Evolutionary conservation across 2,797 vertebrate species (phyloP).

Genomic region (Aphelocoma californica): DNA sequence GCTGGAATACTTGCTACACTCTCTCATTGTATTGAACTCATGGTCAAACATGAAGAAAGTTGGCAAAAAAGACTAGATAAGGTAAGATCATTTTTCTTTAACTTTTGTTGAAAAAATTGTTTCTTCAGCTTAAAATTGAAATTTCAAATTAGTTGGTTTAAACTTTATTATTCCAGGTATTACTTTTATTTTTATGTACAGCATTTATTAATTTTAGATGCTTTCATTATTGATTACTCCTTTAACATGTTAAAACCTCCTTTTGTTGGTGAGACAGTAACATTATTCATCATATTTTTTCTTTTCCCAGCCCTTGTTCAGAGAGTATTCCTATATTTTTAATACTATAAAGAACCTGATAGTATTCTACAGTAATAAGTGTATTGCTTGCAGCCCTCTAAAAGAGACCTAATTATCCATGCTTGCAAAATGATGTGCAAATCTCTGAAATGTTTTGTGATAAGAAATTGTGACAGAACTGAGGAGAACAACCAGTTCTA

Average conservation of each 20-base stretch:
- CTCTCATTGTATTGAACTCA: too few species aligned
- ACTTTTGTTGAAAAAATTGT: too few species aligned
- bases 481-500: background rate
- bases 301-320: background rate
- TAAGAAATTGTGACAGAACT: background rate
- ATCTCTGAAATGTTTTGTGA: background rate
- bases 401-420: background rate
- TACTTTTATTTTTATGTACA: background rate
- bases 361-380: background rate
- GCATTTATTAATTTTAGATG: background rate
- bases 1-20: too few species aligned
- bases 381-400: background rate
- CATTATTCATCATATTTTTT: background rate
- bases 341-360: background rate
- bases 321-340: background rate
- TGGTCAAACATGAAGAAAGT: slow-evolving; percentile 85
- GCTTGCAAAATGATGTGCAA: background rate
- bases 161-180: background rate
- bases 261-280: background rate
- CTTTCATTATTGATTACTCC: background rate
- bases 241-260: background rate
- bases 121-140: slow-evolving; percentile 15
- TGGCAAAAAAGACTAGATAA: slow-evolving; percentile 91
- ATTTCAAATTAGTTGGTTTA: background rate
- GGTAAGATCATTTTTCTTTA: too few species aligned